Conservation (phyloP, 2,797 vertebrate genomes). For the Margarornis squamiger region DNA sequence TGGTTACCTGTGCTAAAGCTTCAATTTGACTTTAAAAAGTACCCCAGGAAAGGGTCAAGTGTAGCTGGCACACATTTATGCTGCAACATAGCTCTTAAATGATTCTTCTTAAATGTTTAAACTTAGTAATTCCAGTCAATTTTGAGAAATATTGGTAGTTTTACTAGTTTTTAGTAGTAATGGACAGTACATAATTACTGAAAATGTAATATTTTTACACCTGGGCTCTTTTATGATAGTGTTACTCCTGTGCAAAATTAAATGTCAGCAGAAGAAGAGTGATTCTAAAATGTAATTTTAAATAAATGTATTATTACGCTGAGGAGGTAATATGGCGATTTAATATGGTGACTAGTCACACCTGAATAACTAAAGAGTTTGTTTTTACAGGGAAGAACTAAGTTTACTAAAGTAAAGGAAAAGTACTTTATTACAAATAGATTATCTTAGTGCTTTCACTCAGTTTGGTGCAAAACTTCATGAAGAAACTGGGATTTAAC, state of each 20-base stretch:
- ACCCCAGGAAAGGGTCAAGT: not conserved
- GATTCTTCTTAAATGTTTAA: conserved; percentile 15
- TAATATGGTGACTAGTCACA: conserved; percentile 53
- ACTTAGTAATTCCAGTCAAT: not conserved
- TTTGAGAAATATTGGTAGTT: conserved; percentile 4
- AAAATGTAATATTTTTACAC: conserved; percentile 62
- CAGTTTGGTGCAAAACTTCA: not conserved
- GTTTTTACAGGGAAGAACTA: conserved; percentile 50
- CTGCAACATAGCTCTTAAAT: not conserved
- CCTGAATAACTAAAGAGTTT: conserved; percentile 70
- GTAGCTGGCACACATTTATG: not conserved
- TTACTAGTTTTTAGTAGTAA: conserved; percentile 15
- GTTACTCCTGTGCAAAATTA: conserved; percentile 49
- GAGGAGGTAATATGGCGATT: conserved; percentile 40
- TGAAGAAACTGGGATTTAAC: not conserved
- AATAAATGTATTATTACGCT: conserved; percentile 4
- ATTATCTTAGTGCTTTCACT: conserved; percentile 1
- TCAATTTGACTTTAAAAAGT: not conserved
- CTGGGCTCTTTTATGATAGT: conserved; percentile 44
- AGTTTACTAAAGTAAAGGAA: not conserved
- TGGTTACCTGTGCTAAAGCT: not conserved
- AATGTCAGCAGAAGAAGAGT: conserved; percentile 45
- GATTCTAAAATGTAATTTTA: conserved; percentile 41
- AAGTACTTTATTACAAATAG: conserved; percentile 56
- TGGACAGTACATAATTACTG: conserved; percentile 21